Evolutionary conservation across 2,888 invertebrate species (phyloP).

Genomic region (Tridacna gigas): DNA sequence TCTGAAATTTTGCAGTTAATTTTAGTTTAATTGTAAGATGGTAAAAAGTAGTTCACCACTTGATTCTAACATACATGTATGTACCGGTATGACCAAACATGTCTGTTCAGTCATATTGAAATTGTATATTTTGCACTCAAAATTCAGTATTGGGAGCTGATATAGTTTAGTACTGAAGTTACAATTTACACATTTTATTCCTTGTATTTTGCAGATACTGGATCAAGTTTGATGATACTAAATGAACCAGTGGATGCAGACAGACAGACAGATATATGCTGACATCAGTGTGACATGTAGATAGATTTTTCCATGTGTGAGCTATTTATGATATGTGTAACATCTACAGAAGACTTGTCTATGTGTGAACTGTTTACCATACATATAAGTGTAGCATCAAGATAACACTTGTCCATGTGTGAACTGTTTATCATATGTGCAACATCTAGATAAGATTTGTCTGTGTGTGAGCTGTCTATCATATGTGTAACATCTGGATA

Average conservation of each 20-base stretch:
- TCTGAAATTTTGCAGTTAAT: too few relatives aligned
- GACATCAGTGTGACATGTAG: constrained; percentile 2
- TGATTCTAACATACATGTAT: too few relatives aligned
- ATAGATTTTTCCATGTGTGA: neutral
- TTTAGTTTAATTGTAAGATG: too few relatives aligned
- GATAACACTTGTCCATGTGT: neutral
- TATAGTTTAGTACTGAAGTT: too few relatives aligned
- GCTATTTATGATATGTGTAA: neutral
- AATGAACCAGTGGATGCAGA: constrained; percentile 28
- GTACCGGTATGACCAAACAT: too few relatives aligned
- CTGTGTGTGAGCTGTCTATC: too few relatives aligned
- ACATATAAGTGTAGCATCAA: too few relatives aligned
- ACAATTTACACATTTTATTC: neutral
- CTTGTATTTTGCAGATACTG: constrained; percentile 37
- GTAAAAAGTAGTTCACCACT: too few relatives aligned
- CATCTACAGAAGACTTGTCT: neutral
- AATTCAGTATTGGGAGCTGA: too few relatives aligned
- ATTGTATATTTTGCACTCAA: too few relatives aligned
- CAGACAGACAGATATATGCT: constrained; percentile 22
- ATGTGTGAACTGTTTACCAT: neutral
- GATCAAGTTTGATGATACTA: constrained; percentile 47
- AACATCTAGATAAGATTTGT: neutral
- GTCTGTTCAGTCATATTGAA: too few relatives aligned
- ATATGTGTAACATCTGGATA: neutral
- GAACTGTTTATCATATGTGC: neutral